Evolutionary conservation across 2,888 invertebrate genomes (phyloP).

Genomic region (Altica lythri): DNA sequence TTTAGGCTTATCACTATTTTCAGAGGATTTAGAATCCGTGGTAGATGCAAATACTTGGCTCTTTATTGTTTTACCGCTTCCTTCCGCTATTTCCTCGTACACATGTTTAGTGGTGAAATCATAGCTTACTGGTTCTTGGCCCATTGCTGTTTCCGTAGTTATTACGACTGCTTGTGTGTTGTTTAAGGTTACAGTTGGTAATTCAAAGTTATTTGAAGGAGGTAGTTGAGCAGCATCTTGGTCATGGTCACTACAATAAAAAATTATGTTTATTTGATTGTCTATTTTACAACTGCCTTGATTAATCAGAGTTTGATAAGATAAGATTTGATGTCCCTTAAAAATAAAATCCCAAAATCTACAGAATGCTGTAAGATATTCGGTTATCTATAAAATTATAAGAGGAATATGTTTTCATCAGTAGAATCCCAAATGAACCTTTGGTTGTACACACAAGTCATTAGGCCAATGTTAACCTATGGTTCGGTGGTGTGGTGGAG

Average conservation of each 20-base stretch:
- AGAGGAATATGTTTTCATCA: no score
- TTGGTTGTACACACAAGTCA: no score
- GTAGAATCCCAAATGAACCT: no score
- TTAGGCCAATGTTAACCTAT: no score
- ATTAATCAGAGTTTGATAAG: no score
- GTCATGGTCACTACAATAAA: constrained; percentile 82
- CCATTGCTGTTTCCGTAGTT: constrained; percentile 62
- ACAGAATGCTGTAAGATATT: no score
- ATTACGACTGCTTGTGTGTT: constrained; percentile 52
- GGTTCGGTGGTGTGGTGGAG: no score
- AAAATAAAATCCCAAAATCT: no score
- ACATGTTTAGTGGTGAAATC: constrained; percentile 5
- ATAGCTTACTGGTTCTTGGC: constrained; percentile 8
- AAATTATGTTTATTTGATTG: no score
- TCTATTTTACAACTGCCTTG: no score
- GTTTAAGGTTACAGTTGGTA: constrained; percentile 18
- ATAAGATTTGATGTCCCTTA: no score
- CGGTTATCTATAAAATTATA: no score
- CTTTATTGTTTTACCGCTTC: constrained; percentile 4
- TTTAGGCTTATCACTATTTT: constrained; percentile 9
- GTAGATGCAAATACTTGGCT: constrained; percentile 11
- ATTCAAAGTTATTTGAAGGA: constrained; percentile 52
- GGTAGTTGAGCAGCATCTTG: constrained; percentile 87
- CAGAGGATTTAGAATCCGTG: constrained; percentile 27
- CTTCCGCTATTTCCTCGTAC: constrained; percentile 11